phyloP scores from a whole-genome alignment of 2,113 vertebrate genomes.

The Megaleporinus macrocephalus region DNA sequence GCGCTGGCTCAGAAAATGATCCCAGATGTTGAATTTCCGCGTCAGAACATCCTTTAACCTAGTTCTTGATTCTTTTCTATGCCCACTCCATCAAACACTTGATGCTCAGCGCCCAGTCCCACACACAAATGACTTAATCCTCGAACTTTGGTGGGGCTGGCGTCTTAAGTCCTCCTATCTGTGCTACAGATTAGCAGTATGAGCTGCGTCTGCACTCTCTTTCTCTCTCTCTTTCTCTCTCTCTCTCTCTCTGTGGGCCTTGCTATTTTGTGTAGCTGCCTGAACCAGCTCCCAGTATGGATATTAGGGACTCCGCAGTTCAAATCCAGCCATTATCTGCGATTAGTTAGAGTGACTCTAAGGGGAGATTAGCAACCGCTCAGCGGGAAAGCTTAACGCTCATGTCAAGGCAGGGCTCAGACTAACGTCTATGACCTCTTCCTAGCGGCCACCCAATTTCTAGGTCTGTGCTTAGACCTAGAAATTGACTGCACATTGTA shows the following conservation, averaged over 20 bases:
- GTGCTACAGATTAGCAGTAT: slow-evolving; percentile 27
- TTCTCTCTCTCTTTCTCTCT: too few species aligned
- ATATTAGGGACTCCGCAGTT: slow-evolving; percentile 34
- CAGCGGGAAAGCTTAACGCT: slow-evolving; percentile 18
- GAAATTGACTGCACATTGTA: too few species aligned
- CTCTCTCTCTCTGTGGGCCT: not conserved
- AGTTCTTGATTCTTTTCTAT: not conserved
- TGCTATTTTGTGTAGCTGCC: not conserved
- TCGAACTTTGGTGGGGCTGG: not conserved
- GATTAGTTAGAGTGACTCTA: slow-evolving; percentile 40
- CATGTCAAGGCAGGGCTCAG: slow-evolving; percentile 2
- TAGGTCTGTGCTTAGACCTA: too few species aligned
- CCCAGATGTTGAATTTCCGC: not conserved
- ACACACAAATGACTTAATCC: not conserved
- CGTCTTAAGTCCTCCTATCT: slow-evolving; percentile 15
- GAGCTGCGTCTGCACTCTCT: not conserved
- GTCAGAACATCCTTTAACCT: not conserved
- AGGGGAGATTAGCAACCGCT: slow-evolving; percentile 33
- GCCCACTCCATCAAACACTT: not conserved
- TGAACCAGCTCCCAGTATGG: slow-evolving; percentile 19
- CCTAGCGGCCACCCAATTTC: not conserved
- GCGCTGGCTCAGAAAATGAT: slow-evolving; percentile 1
- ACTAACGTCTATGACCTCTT: not conserved
- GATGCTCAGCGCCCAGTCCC: not conserved
- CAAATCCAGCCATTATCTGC: slow-evolving; percentile 48